These are phyloP conservation scores for Sesamia nonagrioides DNA, from an alignment of 1,140 invertebrate genomes.

Conservation along the genomic window DNA sequence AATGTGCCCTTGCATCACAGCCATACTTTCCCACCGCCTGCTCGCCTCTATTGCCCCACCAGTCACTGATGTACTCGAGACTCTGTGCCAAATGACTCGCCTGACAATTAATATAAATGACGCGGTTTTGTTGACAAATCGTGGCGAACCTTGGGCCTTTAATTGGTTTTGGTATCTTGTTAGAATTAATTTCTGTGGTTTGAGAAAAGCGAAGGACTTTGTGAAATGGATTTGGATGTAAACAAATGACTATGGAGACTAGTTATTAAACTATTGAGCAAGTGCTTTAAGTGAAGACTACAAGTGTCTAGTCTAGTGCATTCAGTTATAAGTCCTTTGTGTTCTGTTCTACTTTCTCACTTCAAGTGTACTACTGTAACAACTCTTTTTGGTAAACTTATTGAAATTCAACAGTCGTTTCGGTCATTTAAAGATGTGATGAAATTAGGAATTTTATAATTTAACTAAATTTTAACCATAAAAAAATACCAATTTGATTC, in stretches of 20 bases:
- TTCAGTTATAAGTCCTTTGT: too few species aligned
- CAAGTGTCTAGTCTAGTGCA: neutral
- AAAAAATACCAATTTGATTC: neutral
- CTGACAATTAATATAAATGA: constrained; percentile 29
- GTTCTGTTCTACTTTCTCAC: neutral
- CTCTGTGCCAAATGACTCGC: constrained; percentile 6
- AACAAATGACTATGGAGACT: neutral
- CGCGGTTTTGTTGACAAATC: constrained; percentile 24
- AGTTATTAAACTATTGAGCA: neutral
- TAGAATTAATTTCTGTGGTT: constrained; percentile 13
- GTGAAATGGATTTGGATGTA: neutral
- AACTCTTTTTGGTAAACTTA: neutral
- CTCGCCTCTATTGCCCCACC: constrained; percentile 22
- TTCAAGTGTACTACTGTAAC: too few species aligned
- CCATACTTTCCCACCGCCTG: constrained; percentile 31
- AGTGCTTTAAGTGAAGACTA: neutral
- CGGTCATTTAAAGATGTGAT: neutral
- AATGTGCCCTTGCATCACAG: neutral
- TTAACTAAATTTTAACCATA: constrained; percentile 12
- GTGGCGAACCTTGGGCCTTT: constrained; percentile 19
- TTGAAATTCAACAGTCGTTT: neutral
- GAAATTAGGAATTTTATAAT: neutral
- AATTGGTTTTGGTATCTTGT: constrained; percentile 23
- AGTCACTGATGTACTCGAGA: neutral
- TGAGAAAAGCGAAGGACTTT: neutral